Conservation (phyloP, 1,140 invertebrate genomes). For the Oscheius sp. region DNA sequence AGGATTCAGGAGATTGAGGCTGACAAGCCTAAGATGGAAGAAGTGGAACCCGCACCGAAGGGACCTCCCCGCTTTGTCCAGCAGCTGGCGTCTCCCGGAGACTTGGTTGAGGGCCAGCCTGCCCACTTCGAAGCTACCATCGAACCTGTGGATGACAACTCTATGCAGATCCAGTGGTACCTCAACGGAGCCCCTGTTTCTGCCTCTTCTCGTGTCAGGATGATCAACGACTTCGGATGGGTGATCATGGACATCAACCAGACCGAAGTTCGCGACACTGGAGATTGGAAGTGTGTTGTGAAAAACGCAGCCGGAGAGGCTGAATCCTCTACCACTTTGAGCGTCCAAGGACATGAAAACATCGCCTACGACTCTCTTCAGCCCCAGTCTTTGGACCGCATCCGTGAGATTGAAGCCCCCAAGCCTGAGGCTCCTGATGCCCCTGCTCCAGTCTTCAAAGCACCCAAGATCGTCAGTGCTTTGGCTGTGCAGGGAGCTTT, state of each 20-base stretch:
- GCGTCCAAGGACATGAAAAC: slow-evolving; percentile 71
- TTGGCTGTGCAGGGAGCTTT: slow-evolving; percentile 80
- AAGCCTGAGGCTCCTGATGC: slow-evolving; percentile 45
- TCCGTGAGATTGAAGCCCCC: slow-evolving; percentile 79
- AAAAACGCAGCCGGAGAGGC: slow-evolving; percentile 56
- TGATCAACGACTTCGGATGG: slow-evolving; percentile 89
- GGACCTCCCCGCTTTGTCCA: slow-evolving; percentile 52
- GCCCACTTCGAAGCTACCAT: slow-evolving; percentile 92
- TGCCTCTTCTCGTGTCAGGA: slow-evolving; percentile 79
- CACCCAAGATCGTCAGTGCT: slow-evolving; percentile 85
- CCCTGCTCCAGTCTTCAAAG: slow-evolving; percentile 63
- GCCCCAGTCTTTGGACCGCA: slow-evolving; percentile 90
- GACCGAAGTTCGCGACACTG: slow-evolving; percentile 61
- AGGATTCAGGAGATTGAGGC: slow-evolving; percentile 57
- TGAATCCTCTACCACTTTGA: slow-evolving; percentile 42
- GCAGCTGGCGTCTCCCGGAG: slow-evolving; percentile 44
- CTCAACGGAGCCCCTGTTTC: slow-evolving; percentile 50
- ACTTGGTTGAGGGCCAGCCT: slow-evolving; percentile 88
- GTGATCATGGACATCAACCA: slow-evolving; percentile 79
- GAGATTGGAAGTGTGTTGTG: slow-evolving; percentile 57
- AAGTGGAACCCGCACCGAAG: slow-evolving; percentile 46
- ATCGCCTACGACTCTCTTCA: slow-evolving; percentile 90
- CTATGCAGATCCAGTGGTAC: slow-evolving; percentile 94
- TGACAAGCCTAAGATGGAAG: slow-evolving; percentile 46
- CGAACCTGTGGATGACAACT: slow-evolving; percentile 90